Evolutionary conservation across 92 coral and sea anemone genomes (phyloP).

Genomic region (Ricordea florida): DNA sequence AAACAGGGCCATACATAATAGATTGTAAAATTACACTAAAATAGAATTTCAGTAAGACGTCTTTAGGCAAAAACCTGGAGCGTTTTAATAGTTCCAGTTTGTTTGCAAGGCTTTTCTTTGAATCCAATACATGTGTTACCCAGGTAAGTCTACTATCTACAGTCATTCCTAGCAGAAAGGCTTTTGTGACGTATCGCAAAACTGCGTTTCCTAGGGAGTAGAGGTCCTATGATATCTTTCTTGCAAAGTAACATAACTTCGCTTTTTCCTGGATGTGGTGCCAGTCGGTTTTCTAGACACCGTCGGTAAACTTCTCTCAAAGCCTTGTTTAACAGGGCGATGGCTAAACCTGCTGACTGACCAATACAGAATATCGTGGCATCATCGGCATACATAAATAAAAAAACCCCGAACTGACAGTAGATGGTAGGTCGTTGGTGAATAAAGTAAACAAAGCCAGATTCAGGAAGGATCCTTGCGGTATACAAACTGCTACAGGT

Average conservation of each 20-base stretch:
- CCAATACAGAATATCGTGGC: neutral
- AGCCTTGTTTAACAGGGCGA: neutral
- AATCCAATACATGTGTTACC: neutral
- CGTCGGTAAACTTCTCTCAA: neutral
- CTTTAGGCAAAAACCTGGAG: neutral
- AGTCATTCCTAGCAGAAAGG: no score
- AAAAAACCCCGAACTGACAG: no score
- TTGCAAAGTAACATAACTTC: neutral
- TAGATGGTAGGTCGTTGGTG: no score
- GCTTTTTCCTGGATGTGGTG: neutral
- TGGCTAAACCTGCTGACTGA: neutral
- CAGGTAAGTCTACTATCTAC: neutral
- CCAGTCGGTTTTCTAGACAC: neutral
- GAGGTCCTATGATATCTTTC: neutral
- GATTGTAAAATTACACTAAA: no score
- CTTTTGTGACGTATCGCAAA: no score
- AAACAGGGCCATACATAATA: no score
- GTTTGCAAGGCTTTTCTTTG: neutral
- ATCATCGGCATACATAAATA: neutral
- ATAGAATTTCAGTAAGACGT: no score
- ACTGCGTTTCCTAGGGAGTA: neutral
- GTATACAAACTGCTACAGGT: neutral
- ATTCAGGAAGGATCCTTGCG: no score
- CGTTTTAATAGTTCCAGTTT: neutral
- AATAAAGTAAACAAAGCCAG: no score